Evolutionary conservation across 2,113 vertebrate genomes (phyloP), one percentile per base, ranked within the genome.

Genomic region (Rhinoderma darwinii): DNA sequence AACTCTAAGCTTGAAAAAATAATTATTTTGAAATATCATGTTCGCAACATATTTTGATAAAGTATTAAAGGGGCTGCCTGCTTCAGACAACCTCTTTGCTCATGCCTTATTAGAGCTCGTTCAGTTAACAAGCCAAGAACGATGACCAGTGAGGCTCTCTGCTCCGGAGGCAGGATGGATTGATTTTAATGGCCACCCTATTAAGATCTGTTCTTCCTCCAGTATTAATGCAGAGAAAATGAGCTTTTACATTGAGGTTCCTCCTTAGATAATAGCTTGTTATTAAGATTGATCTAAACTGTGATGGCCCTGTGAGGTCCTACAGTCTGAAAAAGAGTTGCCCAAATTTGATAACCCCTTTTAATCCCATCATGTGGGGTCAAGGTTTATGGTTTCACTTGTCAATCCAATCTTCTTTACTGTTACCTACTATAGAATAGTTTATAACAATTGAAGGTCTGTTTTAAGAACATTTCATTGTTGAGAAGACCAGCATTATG

Each of bases 151-250:
- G 66, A 39, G 66, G 66, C 66, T 70, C 35, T 72, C 5, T 11
- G 68, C 68, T 11, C 0, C 3, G 20, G 68, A 41, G 37, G 37
- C 35, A 72, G 35, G 3, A 41, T 72, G 68, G 68, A 72, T 72
- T 72, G 35, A 39, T 22, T 72, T 72, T 72, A 72, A 72, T 72
- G 37, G 68, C 35, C 68, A 41, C 68, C 68, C 35, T 72, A 41
- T 41, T 25, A 37, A 25, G 68, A 18, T 72, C 20, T 72, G 10
- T 12, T 41, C 9, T 9, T 22, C 4, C 35, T 70, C 18, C 18
- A 39, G 66, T 70, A 70, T 39, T 39, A 37, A 20, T 35, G 4
- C 5, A 17, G 32, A 68, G 63, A 4, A 35, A 35, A 68, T 68
- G 0, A 35, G 63, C 6, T 39, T 37, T 35, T 18, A 68, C 32